Evolutionary conservation across 2,888 invertebrate genomes (phyloP).

Genomic region (Ectemnius lituratus): DNA sequence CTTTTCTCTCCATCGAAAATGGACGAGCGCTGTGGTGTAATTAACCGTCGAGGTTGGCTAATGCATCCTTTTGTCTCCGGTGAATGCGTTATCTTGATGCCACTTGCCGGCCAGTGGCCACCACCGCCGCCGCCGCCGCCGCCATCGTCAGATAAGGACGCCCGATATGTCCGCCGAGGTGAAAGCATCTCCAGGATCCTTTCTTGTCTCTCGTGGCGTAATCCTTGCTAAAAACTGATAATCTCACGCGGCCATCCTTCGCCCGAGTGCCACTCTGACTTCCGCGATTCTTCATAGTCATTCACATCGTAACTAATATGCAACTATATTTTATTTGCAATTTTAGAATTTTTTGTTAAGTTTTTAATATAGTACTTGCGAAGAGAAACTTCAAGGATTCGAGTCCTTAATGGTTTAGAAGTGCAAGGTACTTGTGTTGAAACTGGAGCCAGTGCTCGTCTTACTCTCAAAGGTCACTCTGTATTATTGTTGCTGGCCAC

Average conservation of each 20-base stretch:
- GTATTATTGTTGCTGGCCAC: constrained; percentile 3
- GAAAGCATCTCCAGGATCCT: constrained; percentile 49
- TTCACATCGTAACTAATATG: no score
- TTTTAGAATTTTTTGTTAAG: no score
- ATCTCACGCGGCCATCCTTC: no score
- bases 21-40: constrained; percentile 60
- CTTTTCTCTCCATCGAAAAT: constrained; percentile 58
- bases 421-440: not conserved
- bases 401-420: no score
- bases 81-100: constrained; percentile 65
- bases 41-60: constrained; percentile 68
- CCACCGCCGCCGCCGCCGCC: constrained; percentile 19
- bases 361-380: no score
- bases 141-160: constrained; percentile 46
- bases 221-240: constrained; percentile 3
- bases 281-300: no score
- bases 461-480: not conserved
- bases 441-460: not conserved
- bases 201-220: constrained; percentile 30
- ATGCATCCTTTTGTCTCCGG: constrained; percentile 72
- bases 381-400: no score
- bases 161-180: constrained; percentile 38
- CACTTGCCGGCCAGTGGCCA: constrained; percentile 42
- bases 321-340: no score
- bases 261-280: no score